A percentile compares a stretch with the other conserved stretches of the same genome.
phyloP scores from a whole-genome alignment of 2,888 invertebrate species.

The Ophion obscuratus region DNA sequence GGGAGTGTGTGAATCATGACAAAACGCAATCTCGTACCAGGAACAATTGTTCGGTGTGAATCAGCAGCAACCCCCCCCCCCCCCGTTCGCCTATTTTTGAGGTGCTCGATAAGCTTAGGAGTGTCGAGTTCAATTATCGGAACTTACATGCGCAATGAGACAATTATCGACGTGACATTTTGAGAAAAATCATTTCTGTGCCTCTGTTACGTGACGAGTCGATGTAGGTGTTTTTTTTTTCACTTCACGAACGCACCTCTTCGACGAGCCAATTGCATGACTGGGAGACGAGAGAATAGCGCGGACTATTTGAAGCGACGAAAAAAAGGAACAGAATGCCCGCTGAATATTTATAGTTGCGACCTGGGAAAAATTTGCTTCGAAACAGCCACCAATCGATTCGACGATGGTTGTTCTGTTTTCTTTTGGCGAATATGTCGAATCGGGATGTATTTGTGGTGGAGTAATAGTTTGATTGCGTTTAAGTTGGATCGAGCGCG shows the following conservation, averaged over 20 bases:
- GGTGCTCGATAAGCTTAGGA: not conserved
- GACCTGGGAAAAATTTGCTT: not conserved
- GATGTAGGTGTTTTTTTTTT: not conserved
- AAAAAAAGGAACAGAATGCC: not conserved
- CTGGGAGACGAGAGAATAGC: not conserved
- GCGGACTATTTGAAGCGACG: not conserved
- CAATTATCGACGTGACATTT: not conserved
- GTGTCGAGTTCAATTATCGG: not conserved
- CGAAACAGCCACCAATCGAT: not conserved
- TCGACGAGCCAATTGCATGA: not conserved
- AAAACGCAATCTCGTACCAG: not conserved
- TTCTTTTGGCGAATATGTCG: not conserved
- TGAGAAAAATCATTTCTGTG: not conserved
- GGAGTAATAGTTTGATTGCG: too few relatives aligned
- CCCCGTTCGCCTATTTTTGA: not conserved
- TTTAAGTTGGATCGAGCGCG: too few relatives aligned
- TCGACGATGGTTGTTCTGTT: not conserved
- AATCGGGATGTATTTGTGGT: not conserved
- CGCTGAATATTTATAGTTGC: slow-evolving; percentile 35
- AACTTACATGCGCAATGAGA: not conserved
- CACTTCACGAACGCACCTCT: not conserved
- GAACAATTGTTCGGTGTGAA: slow-evolving; percentile 17
- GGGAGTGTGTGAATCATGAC: not conserved
- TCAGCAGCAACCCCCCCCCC: not conserved
- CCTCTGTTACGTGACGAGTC: not conserved